These are phyloP conservation scores for Cichladusa arquata DNA, from an alignment of 2,113 vertebrate species.

Conservation along the genomic window DNA sequence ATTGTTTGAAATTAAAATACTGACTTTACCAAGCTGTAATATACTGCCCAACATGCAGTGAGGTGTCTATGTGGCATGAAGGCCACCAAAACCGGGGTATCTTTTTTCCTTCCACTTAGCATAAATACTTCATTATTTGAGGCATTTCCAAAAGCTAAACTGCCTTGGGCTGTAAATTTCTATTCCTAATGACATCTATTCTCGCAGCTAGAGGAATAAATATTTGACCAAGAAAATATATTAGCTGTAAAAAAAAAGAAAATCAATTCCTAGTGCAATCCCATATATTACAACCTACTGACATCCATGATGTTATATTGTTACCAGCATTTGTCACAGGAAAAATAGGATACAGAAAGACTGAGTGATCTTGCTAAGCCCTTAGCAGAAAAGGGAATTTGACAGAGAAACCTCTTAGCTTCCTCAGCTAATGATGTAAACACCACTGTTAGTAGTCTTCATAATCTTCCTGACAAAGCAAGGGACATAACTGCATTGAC, in stretches of 20 bases:
- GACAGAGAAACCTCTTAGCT: not conserved
- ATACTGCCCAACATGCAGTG: not conserved
- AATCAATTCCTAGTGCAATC: not conserved
- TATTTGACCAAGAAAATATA: not conserved
- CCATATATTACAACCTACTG: not conserved
- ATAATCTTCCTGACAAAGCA: not conserved
- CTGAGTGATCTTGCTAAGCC: not conserved
- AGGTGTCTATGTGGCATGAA: not conserved
- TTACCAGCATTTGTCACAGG: not conserved
- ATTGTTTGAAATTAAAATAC: not conserved
- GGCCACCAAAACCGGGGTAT: not conserved
- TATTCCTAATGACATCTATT: not conserved
- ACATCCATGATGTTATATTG: not conserved
- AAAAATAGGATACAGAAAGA: not conserved
- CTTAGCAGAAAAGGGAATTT: not conserved
- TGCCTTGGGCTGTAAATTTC: not conserved
- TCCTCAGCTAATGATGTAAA: not conserved
- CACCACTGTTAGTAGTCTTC: not conserved
- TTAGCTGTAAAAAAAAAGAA: not conserved
- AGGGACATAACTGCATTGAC: not conserved
- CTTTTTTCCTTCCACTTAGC: not conserved
- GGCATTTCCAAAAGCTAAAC: not conserved
- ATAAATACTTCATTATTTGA: not conserved
- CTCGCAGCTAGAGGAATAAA: not conserved
- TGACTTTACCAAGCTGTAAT: not conserved